Evolutionary conservation across 2,113 vertebrate species (phyloP), one percentile per base, ranked within the genome.

Genomic region (Dicrurus megarhynchus): DNA sequence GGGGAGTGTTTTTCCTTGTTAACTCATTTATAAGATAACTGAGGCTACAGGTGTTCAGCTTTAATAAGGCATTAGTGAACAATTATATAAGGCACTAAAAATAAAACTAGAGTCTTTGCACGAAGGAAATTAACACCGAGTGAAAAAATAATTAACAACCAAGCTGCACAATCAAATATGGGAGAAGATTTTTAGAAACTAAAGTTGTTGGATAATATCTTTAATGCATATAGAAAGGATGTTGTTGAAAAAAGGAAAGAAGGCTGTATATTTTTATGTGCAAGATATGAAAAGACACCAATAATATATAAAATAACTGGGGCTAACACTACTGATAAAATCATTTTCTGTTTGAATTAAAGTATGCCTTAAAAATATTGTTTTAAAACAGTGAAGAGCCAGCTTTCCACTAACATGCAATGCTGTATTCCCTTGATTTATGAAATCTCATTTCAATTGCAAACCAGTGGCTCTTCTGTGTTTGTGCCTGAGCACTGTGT

Each of bases 11-110:
- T 74, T 90, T 90, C 35, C 85, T 86, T 90, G 59, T 96, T 94
- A 95, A 77, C 70, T 96, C 90, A 39, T 91, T 96, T 92, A 79
- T 78, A 85, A 87, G 89, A 55, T 91, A 93, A 78, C 85, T 59
- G 47, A 92, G 95, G 50, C 93, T 96, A 96, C 88, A 94, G 87
- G 85, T 97, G 96, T 95, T 95, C 91, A 75, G 67, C 79, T 93
- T 92, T 95, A 96, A 93, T 96, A 94, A 92, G 82, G 55, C 90
- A 94, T 93, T 90, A 92, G 90, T 84, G 85, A 93, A 77, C 85
- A 85, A 83, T 97, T 96, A 93, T 77, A 18, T 63, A 90, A 91
- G 70, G 76, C 63, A 47, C 84, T 95, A 93, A 93, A 96, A 93
- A 93, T 93, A 85, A 83, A 89, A 55, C 50, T 42, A 4, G 26